Percentiles rank a stretch among this genome's conserved stretches.
Conservation (phyloP, 1,140 invertebrate species). For the Heliconius hewitsoni region DNA sequence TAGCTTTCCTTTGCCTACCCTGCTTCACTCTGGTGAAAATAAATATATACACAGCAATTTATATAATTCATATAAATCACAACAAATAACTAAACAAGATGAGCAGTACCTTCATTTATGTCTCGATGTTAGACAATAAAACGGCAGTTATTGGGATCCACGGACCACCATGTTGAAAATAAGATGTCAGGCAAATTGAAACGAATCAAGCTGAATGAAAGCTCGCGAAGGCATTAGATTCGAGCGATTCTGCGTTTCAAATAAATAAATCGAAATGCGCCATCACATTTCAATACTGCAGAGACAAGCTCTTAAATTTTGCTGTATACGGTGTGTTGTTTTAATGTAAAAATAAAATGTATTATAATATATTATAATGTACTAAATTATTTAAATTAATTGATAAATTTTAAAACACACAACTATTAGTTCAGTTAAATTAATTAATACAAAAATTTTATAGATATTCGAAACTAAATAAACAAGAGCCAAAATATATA, state of each 20-base stretch:
- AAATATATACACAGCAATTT: too few relatives aligned
- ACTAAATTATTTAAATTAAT: background rate
- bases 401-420: conserved; percentile 3
- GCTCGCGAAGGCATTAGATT: conserved; percentile 66
- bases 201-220: conserved; percentile 61
- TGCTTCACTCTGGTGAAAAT: too few relatives aligned
- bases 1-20: too few relatives aligned
- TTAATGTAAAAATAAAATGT: background rate
- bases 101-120: background rate
- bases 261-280: conserved; percentile 65
- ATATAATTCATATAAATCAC: background rate
- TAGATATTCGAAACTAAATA: conserved; percentile 32
- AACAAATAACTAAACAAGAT: background rate
- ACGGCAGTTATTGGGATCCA: conserved; percentile 31
- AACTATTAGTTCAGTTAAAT: conserved; percentile 36
- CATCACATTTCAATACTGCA: conserved; percentile 52
- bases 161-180: conserved; percentile 71
- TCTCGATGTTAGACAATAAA: conserved; percentile 14
- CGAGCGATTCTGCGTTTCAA: conserved; percentile 52
- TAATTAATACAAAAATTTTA: conserved; percentile 38
- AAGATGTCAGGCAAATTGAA: conserved; percentile 74
- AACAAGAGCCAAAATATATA: conserved; percentile 24
- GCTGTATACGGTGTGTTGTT: conserved; percentile 18
- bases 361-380: background rate
- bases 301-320: conserved; percentile 24